phyloP scores from a whole-genome alignment of 2,888 invertebrate genomes.

The Amphipyra berbera region DNA sequence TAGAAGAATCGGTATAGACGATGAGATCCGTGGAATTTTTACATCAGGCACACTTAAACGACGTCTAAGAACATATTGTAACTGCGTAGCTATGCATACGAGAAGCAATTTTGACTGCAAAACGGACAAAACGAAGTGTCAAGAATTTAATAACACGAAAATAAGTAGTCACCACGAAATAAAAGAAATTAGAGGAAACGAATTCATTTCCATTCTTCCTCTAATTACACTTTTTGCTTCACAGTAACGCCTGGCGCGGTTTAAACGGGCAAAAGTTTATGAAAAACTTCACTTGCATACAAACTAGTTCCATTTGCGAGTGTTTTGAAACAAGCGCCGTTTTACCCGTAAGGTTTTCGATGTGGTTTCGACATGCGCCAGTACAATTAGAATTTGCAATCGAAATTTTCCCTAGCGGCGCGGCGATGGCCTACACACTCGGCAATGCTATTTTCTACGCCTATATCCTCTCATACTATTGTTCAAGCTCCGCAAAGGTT shows the following conservation, averaged over 20 bases:
- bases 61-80: constrained; percentile 24
- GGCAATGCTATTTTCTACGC: constrained; percentile 42
- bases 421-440: constrained; percentile 26
- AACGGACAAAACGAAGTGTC: constrained; percentile 58
- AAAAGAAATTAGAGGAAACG: constrained; percentile 69
- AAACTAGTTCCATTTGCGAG: constrained; percentile 78
- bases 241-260: constrained; percentile 70
- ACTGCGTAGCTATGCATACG: constrained; percentile 8
- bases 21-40: constrained; percentile 13
- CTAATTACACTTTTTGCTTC: constrained; percentile 80
- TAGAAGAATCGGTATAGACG: constrained; percentile 33
- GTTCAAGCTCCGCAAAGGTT: constrained; percentile 13
- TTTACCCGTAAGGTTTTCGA: constrained; percentile 61
- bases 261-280: constrained; percentile 74
- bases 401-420: constrained; percentile 56
- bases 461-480: constrained; percentile 22
- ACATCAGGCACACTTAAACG: constrained; percentile 5
- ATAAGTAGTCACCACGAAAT: constrained; percentile 66
- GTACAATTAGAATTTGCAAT: constrained; percentile 72
- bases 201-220: constrained; percentile 78
- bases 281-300: constrained; percentile 81
- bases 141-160: constrained; percentile 75
- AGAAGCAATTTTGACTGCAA: constrained; percentile 24
- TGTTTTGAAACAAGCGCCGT: constrained; percentile 68
- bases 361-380: constrained; percentile 61